Base-by-base conservation (phyloP, 2,113 vertebrate genomes). In the Seriola dumerili region DNA sequence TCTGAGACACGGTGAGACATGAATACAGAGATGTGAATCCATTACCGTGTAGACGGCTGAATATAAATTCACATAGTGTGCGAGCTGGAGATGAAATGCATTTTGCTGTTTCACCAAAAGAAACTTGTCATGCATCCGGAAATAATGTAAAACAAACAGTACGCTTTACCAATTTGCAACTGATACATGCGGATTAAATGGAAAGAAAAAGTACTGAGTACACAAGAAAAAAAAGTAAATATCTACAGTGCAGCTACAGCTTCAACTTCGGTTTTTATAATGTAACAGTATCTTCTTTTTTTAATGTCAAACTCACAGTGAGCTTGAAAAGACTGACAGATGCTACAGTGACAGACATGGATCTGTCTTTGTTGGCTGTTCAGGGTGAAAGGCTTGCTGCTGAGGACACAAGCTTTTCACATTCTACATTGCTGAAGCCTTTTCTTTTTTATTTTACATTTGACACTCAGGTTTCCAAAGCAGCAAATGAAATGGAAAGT, bases 401-500 rank as follows among this genome's bases (percentile, higher is more conserved):
- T 34, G 54, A 66, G 44, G 46, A 69, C 46, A 42, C 14, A 11
- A 50, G 70, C 69, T 34, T 76, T 40, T 58, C 32, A n/a, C 54
- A 29, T 42, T 54, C 25, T 23, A 38, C 61, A 59, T 78, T 8
- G 48, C 67, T 14, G 63, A 76, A 65, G 48, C 13, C 5, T 66
- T 38, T 42, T 42, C 4, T 38, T 38, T 8, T 38, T 38, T 8
- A 6, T 48, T 75, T 10, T 61, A n/a, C 4, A 1, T 73, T 19
- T 65, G 74, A 79, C 54, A 59, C 54, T 50, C 32, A 16, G 62
- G 23, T 63, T 57, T 76, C 67, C 32, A 65, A 80, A 50, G 59
- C 59, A 61, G 64, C n/a, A 75, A 75, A 72, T 65, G 34, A 59
- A 85, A 83, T 25, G 48, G 5, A 78, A 78, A 71, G 66, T 72